Evolutionary conservation across 35 echinoderm and acorn worm species (phyloP), one percentile per base, ranked within the genome.

Genomic region (Acanthaster planci): DNA sequence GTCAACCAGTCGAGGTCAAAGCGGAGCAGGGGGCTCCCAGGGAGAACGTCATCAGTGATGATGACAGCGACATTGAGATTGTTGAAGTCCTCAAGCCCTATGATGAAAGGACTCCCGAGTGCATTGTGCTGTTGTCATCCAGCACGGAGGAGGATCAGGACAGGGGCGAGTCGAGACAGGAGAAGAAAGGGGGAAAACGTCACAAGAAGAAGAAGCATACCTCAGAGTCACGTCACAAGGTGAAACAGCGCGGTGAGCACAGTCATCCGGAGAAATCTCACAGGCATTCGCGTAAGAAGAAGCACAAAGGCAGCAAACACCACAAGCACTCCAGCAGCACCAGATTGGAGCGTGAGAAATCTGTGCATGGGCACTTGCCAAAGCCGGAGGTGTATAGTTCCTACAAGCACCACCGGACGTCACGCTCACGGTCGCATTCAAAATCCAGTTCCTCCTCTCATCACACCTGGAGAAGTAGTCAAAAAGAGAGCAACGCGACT

Each of bases 41-140:
- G 21, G 27, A 23, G 8, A 60, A 21, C 36, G 34, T 38, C 17
- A 57, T 58, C 30, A 86, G 84, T 78, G 87, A 80, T 29, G 82
- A 89, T 37, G 83, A 89, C 21, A 89, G 82, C 50, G 92, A 89
- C 27, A 86, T 97, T 18, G 88, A 90, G 81, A 90, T 93, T 51
- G 56, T 97, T 27, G 95, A 84, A 5, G 90, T 84, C 54, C 37
- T 89, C 12, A 84, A 93, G 56, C 87, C 91, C 12, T 75, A 81
- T 17, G 68, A 81, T 44, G 72, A 87, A 78, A 78, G 95, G 38
- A 97, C 95, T 34, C 95, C 95, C n/a, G 92, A 90, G 52, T 35
- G 44, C 40, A 80, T 86, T 40, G 68, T 88, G 9, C 40, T 60
- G 17, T 47, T 92, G 54, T 92, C 90, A 16, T 86, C 85, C 23